Conservation (phyloP, 2,113 vertebrate genomes). For the Pteronura brasiliensis region DNA sequence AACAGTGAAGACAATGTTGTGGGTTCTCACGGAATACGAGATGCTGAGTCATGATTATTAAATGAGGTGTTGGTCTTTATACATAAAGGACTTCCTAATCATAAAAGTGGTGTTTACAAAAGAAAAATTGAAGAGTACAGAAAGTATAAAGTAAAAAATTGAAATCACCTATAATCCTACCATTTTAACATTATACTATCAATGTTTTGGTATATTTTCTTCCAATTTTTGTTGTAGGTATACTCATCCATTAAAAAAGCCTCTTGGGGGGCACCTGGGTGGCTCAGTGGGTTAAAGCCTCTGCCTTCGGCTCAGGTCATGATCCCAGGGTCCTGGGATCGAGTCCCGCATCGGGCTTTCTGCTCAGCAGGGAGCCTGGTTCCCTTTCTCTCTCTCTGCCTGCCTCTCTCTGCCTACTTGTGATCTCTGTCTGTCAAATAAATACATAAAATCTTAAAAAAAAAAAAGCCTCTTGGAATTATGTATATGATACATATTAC, state of each 20-base stretch:
- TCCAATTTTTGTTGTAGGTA: constrained; percentile 8
- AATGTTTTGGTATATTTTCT: background rate
- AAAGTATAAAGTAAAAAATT: constrained; percentile 12
- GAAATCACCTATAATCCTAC: background rate
- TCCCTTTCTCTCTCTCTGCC: too few species aligned
- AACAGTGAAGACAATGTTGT: background rate
- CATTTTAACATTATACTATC: background rate
- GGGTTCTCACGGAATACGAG: background rate
- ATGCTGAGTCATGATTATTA: background rate
- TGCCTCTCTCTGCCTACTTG: too few species aligned
- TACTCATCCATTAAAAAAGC: background rate
- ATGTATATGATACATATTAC: background rate
- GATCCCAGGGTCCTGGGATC: too few species aligned
- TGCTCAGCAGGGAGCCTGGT: too few species aligned
- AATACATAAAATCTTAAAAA: too few species aligned
- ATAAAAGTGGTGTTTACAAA: background rate
- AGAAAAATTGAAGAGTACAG: background rate
- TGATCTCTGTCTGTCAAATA: too few species aligned
- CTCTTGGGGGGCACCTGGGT: background rate
- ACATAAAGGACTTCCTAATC: background rate
- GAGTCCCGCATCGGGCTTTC: too few species aligned
- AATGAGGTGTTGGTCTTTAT: background rate
- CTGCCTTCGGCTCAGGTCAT: too few species aligned
- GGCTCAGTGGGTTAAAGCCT: too few species aligned
- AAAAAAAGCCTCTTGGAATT: background rate